Base-by-base conservation (phyloP, 2,113 vertebrate species). In the Raphicerus campestris region DNA sequence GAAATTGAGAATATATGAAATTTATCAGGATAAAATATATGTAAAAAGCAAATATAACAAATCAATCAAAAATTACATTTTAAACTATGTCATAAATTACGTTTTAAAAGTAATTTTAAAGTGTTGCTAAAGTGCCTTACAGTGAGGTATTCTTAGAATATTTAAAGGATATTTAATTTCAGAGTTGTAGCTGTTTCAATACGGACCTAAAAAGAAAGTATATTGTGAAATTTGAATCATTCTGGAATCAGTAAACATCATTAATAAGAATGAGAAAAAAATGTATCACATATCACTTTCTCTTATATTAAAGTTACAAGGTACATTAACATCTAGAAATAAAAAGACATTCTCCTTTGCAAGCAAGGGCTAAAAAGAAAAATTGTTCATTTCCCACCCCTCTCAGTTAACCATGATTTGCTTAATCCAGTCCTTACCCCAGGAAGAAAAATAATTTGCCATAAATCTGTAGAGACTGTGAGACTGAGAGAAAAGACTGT, bases 101-200 rank as follows among this genome's bases (percentile, higher is more conserved):
- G n/a, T 96, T 97, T 39, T n/a, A 86, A 61, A 95, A 94, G 80
- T 81, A 93, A 81, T 60, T 93, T 47, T 55, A 66, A 85, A 60
- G 3, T 58, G 5, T 63, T 39, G 11, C 8, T 95, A 94, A 81
- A 53, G 56, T 87, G 82, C 32, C 93, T 87, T 56, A 1, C 35
- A 94, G 70, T 91, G 0, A 94, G 85, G 26, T 84, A 91, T n/a
- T 94, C 90, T 89, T 1, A 51, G 53, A 58, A 96, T 89, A 60
- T 13, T 20, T 89, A 97, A 99, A 99, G 99, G 99, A 99, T 99
- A 99, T 99, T 99, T 97, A 99, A 99, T 98, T 99, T 99, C 97
- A 99, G 98, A 28, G 99, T 99, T 3, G 99, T 99, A 55, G 99
- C 99, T 2, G 99, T 99, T 98, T 99, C 99, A 75, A 99, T 99